Base-by-base conservation (phyloP, 2,797 vertebrate genomes). In the Bovichtus variegatus region DNA sequence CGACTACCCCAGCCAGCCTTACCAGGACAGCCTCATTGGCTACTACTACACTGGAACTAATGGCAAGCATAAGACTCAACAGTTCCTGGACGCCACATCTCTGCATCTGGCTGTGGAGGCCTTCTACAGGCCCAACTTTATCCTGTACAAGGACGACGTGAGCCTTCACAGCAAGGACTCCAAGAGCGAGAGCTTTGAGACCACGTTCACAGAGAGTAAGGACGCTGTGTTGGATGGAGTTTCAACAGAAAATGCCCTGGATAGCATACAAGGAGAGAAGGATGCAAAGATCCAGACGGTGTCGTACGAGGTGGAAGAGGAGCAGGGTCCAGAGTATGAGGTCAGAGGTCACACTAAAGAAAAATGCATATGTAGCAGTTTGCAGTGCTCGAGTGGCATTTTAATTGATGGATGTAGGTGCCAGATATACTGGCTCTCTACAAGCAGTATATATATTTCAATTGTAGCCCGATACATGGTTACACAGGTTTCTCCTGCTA, bases 31-130 rank as follows among this genome's bases (percentile, higher is more conserved):
- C 93, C 92, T 98, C 46, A 96, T 97, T 16, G 96, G 95, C 91
- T 97, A 96, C 90, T 96, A 97, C 85, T 96, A 97, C 89, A 86
- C 90, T 0, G 92, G 90, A 44, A 93, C 95, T 38, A 88, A 93
- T 18, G 83, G 92, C 5, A 77, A 93, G 60, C 87, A 94, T 34
- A 95, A 93, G 81, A 89, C 96, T 71, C 96, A 97, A 78, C 97
- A 98, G 89, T 96, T 96, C 90, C 92, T 98, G 91, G 97, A 98
- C 16, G 97, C 97, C 21, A 97, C 96, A 1, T 97, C 97, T 66
- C 93, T 98, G 83, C 97, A 98, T 88, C 92, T 98, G 60, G 96
- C 97, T 0, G 96, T 98, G 80, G 97, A 97, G 91, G 96, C 97
- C 59, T 96, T 97, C 91, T 98, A 97, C 2, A 91, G 96, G 57